phyloP scores from a whole-genome alignment of 2,113 vertebrate species.

The Cercocebus atys region DNA sequence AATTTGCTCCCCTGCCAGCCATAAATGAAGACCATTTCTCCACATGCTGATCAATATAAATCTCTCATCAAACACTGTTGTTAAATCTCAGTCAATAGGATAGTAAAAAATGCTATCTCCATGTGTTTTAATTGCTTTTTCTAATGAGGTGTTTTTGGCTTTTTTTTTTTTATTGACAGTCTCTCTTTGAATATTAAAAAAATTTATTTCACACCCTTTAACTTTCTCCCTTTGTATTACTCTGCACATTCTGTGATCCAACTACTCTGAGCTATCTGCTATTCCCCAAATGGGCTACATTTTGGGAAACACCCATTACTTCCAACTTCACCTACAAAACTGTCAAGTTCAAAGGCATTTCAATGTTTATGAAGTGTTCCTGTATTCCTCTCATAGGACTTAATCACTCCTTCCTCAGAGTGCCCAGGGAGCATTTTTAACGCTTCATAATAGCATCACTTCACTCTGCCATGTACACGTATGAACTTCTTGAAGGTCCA shows the following conservation, averaged over 20 bases:
- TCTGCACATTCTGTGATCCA: not conserved
- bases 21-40: not conserved
- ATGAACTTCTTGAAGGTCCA: not conserved
- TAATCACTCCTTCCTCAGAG: not conserved
- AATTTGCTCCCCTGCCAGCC: not conserved
- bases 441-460: not conserved
- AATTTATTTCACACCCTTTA: not conserved
- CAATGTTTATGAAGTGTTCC: not conserved
- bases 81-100: not conserved
- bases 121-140: not conserved
- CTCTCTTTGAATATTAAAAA: not conserved
- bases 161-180: not conserved
- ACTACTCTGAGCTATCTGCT: not conserved
- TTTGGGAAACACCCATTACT: not conserved
- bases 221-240: not conserved
- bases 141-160: not conserved
- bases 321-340: not conserved
- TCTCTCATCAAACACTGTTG: not conserved
- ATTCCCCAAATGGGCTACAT: not conserved
- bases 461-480: not conserved
- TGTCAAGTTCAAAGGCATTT: slow-evolving; percentile 37
- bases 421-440: not conserved
- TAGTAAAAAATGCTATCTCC: not conserved
- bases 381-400: not conserved
- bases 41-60: not conserved